These are phyloP conservation scores for Myotis vivesi DNA, from an alignment of 2,797 vertebrate genomes.

Conservation along the genomic window DNA sequence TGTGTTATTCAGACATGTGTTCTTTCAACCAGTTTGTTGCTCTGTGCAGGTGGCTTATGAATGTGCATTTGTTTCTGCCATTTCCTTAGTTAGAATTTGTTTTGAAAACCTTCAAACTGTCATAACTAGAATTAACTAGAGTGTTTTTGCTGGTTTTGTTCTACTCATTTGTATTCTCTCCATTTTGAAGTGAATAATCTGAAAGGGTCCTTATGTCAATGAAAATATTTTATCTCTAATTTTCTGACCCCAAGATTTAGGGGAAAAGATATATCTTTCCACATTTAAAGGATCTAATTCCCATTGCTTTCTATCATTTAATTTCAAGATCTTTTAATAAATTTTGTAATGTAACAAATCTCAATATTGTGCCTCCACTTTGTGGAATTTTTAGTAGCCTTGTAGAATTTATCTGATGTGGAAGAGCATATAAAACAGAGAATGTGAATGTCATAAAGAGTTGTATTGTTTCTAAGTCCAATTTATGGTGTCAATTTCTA, in stretches of 20 bases:
- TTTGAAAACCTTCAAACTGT: not conserved
- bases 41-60: not conserved
- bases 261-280: not conserved
- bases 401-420: slow-evolving; percentile 22
- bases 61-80: not conserved
- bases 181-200: not conserved
- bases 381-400: slow-evolving; percentile 4
- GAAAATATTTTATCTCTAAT: not conserved
- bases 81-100: not conserved
- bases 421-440: not conserved
- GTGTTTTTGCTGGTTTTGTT: not conserved
- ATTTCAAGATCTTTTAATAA: not conserved
- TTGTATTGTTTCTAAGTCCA: slow-evolving; percentile 30
- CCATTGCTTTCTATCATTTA: not conserved
- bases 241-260: not conserved
- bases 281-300: not conserved
- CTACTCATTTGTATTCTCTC: not conserved
- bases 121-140: not conserved
- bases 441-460: slow-evolving; percentile 13
- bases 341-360: slow-evolving; percentile 25
- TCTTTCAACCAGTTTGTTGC: not conserved
- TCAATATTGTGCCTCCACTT: not conserved
- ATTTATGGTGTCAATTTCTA: slow-evolving; percentile 19
- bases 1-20: not conserved
- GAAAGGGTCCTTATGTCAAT: not conserved